Base-by-base conservation (phyloP, 2,888 invertebrate genomes). In the Phrixothrix hirtus region DNA sequence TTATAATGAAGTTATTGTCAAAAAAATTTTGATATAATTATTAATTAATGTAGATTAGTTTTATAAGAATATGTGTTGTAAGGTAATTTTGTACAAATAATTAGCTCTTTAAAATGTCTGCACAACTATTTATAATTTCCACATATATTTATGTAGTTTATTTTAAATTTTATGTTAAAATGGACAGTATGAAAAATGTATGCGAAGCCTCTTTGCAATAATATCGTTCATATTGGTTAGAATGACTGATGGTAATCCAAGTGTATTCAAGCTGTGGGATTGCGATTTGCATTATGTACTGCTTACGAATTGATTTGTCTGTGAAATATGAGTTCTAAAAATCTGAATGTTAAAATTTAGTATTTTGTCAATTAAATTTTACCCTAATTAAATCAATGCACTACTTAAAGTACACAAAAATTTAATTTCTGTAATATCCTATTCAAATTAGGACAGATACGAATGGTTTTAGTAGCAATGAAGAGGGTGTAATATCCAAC, bases 241-340 rank as follows among this genome's bases (percentile, higher is more conserved):
- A n/a, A 59, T 62, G 62, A 61, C 61, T 59, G 59, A 53, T 59
- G 59, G 49, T 72, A 73, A 72, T 73, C 72, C 72, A 68, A 66
- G 69, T 64, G 68, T 68, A 72, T 73, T 67, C 67, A 60, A 59
- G 67, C 66, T 66, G 66, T 70, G 66, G 67, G 67, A 71, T 70
- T 68, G 66, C 70, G 71, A 72, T 72, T 73, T 72, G 72, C 72
- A 71, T 72, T 66, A 62, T 62, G 59, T 64, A 63, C 63, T 64
- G 37, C 37, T 21, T 37, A 37, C 26, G 4, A 26, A 38, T 21
- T 10, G 38, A 38, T 14, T 12, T 9, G 15, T 27, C 10, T n/a
- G 15, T 7, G 14, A 38, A 38, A 38, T 38, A 27, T 38, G 27
- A 26, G 14, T 21, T 37, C 13, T 37, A 37, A 37, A 37, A 21